A percentile compares a stretch with the other conserved stretches of the same genome.
phyloP scores from a whole-genome alignment of 2,888 invertebrate species.

The Oasisia sp. region DNA sequence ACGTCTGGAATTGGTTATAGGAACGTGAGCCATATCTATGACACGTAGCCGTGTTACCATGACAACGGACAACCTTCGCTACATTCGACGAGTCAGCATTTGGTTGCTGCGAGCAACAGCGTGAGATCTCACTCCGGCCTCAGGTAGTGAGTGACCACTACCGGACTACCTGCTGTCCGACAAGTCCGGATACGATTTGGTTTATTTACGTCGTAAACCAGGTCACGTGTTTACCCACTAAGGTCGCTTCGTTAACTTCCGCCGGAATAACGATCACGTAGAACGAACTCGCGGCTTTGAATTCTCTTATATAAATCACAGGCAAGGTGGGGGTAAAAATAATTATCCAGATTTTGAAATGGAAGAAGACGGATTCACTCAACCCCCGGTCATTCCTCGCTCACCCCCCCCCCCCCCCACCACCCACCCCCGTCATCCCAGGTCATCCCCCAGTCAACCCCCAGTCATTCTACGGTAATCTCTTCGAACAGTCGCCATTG shows the following conservation, averaged over 20 bases:
- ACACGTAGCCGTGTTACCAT: background rate
- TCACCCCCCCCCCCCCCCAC: too few species aligned
- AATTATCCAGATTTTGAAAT: too few species aligned
- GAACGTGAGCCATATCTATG: conserved; percentile 11
- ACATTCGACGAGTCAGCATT: background rate
- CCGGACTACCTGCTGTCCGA: background rate
- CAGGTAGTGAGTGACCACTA: background rate
- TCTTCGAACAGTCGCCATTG: too few species aligned
- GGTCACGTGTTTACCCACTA: background rate
- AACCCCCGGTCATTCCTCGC: too few species aligned
- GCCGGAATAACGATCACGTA: too few species aligned
- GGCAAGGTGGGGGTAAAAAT: too few species aligned
- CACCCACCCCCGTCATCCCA: too few species aligned
- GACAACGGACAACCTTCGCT: background rate
- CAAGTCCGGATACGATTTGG: background rate
- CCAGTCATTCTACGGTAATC: too few species aligned
- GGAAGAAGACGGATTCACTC: too few species aligned
- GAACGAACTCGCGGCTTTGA: too few species aligned
- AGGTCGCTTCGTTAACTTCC: background rate
- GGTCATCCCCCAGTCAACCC: too few species aligned
- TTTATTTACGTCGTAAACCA: background rate
- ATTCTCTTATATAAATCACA: too few species aligned
- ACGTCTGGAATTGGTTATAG: background rate
- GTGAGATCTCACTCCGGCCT: background rate
- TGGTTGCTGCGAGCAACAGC: background rate